A percentile compares a stretch with the other conserved stretches of the same genome.
Evolutionary conservation across 2,888 invertebrate species (phyloP).

Genomic region (Craniophora ligustri): DNA sequence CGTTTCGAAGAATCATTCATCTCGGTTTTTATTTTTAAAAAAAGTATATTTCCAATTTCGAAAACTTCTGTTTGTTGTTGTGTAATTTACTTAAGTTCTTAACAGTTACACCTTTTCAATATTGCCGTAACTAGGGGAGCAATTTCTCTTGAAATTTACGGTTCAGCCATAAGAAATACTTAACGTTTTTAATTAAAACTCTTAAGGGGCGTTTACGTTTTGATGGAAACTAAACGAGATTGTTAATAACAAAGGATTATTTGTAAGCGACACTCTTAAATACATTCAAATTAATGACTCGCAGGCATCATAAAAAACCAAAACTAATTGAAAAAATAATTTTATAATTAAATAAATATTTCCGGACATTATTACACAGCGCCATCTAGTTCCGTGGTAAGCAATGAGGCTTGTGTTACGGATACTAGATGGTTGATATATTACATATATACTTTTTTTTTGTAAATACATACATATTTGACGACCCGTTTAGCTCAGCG

Average conservation of each 20-base stretch:
- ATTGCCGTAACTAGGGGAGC: conserved; percentile 47
- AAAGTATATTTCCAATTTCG: conserved; percentile 50
- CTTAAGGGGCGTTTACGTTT: conserved; percentile 54
- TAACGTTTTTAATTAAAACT: conserved; percentile 66
- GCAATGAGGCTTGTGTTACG: no score
- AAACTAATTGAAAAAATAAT: background rate
- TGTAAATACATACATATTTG: no score
- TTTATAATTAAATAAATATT: background rate
- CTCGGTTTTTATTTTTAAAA: conserved; percentile 61
- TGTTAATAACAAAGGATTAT: conserved; percentile 38
- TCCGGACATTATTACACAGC: no score
- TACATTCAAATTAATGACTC: background rate
- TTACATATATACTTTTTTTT: no score
- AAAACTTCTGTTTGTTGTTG: conserved; percentile 72
- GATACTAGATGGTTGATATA: no score
- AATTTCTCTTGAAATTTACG: conserved; percentile 62
- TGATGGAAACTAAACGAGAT: conserved; percentile 41
- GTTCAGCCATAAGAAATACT: conserved; percentile 64
- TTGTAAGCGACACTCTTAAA: conserved; percentile 16
- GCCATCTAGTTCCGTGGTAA: no score
- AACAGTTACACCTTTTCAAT: conserved; percentile 65
- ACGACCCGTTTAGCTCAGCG: no score
- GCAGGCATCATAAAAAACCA: conserved; percentile 3
- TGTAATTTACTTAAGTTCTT: conserved; percentile 74
- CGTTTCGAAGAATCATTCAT: conserved; percentile 68